Evolutionary conservation across 1,140 invertebrate species (phyloP), one percentile per base, ranked within the genome.

Genomic region (Aphaenogaster rudis): DNA sequence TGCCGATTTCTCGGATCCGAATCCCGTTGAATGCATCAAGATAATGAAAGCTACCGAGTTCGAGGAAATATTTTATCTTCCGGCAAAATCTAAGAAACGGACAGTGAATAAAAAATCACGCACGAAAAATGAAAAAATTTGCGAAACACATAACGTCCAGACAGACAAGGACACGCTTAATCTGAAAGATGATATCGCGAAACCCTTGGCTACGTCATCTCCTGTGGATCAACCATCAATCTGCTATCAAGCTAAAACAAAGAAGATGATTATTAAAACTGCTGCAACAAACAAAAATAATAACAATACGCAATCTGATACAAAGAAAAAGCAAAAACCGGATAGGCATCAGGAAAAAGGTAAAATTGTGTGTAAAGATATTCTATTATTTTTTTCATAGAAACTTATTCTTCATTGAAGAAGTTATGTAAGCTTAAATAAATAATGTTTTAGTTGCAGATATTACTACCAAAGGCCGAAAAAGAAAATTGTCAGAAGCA

Each of bases 11-110:
- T 91, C 74, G 6, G 91, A 93, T 21, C 90, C 92, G 7, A 90
- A 92, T 69, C 84, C 74, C 0, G 61, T 84, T 42, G 72, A 86
- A 84, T 69, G 85, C 78, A 48, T 71, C 59, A 89, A 87, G 88
- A 9, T 90, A 33, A 66, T 91, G 67, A 92, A 85, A 7, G 88
- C 92, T 3, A 94, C 92, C 0, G 39, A 90, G 7, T 93, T 88
- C 61, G 89, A 93, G 39, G 94, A 95, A 61, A 87, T 95, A 74
- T 95, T 94, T 59, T 92, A 92, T 77, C 59, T 92, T 0, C 59
- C 86, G 1, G 93, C 94, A 4, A 92, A 89, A 42, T 59, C 86
- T 7, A 93, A 88, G 5, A 94, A 90, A 71, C 88, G 85, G 64
- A 48, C 67, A 0, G 33, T 80, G 3, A 88, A 36, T 36, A 93